A percentile compares a stretch with the other conserved stretches of the same genome.
phyloP scores from a whole-genome alignment of 2,888 invertebrate genomes.

The Sepiola atlantica region DNA sequence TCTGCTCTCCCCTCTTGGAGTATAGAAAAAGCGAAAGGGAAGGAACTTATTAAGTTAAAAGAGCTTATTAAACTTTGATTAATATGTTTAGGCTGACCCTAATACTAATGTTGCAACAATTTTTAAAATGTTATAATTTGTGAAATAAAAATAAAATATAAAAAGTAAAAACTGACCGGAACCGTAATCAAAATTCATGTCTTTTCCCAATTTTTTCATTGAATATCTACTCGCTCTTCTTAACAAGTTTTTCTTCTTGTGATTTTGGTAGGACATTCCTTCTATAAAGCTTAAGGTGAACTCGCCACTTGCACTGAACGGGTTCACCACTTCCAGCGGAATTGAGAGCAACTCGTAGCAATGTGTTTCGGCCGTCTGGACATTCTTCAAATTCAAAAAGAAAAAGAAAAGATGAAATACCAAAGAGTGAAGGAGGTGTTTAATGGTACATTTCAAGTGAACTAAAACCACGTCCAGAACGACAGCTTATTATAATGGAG shows the following conservation, averaged over 20 bases:
- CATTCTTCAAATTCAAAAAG: constrained; percentile 59
- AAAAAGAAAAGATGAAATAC: not conserved
- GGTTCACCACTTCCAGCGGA: constrained; percentile 68
- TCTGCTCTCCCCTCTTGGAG: too few relatives aligned
- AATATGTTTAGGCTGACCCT: too few relatives aligned
- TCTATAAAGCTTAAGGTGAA: constrained; percentile 57
- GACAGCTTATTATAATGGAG: too few relatives aligned
- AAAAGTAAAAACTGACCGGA: not conserved
- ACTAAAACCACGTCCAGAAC: too few relatives aligned
- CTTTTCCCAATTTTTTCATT: not conserved
- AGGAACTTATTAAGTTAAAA: too few relatives aligned
- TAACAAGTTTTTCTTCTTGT: not conserved
- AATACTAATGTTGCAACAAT: too few relatives aligned
- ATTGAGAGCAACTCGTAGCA: constrained; percentile 72
- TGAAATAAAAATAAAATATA: not conserved
- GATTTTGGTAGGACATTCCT: not conserved
- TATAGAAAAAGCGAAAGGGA: too few relatives aligned
- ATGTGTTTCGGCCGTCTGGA: constrained; percentile 68
- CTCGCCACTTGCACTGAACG: constrained; percentile 69
- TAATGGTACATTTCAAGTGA: too few relatives aligned
- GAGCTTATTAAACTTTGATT: too few relatives aligned
- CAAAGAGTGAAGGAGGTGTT: too few relatives aligned
- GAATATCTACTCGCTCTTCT: not conserved
- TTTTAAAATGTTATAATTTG: too few relatives aligned
- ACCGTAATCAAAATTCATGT: not conserved